Evolutionary conservation across 2,888 invertebrate species (phyloP).

Genomic region (Cristatella mucedo): DNA sequence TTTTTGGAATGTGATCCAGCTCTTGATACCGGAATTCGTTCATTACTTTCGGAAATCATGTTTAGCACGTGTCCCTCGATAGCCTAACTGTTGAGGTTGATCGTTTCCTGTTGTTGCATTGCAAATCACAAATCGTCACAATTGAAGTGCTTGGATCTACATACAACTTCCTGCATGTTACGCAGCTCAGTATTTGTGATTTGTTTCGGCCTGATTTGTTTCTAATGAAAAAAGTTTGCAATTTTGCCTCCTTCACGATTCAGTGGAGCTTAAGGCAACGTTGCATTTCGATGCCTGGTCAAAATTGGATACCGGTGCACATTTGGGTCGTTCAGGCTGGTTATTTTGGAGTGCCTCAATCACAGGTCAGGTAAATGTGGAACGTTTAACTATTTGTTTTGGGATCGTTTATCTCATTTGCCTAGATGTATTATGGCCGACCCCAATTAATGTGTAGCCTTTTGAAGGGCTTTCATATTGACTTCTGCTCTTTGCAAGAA

Average conservation of each 20-base stretch:
- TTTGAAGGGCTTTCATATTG: slow-evolving; percentile 50
- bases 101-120: too few relatives aligned
- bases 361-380: slow-evolving; percentile 47
- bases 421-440: not conserved
- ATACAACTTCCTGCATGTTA: slow-evolving; percentile 60
- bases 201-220: slow-evolving; percentile 68
- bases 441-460: not conserved
- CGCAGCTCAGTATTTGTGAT: slow-evolving; percentile 67
- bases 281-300: slow-evolving; percentile 54
- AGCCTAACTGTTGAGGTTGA: too few relatives aligned
- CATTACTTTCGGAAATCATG: too few relatives aligned
- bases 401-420: slow-evolving; percentile 1
- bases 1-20: too few relatives aligned
- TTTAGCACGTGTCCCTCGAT: too few relatives aligned
- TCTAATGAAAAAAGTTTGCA: slow-evolving; percentile 66
- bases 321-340: slow-evolving; percentile 74
- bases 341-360: slow-evolving; percentile 68
- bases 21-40: too few relatives aligned
- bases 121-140: too few relatives aligned
- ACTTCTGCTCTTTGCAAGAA: slow-evolving; percentile 63
- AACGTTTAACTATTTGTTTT: not conserved
- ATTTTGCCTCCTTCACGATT: slow-evolving; percentile 66
- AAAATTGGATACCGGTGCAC: slow-evolving; percentile 75
- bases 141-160: slow-evolving; percentile 14
- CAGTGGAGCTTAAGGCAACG: slow-evolving; percentile 63